A percentile compares a stretch with the other conserved stretches of the same genome.
These are phyloP conservation scores for Struthidea cinerea DNA, from an alignment of 2,113 vertebrate genomes.

Conservation along the genomic window DNA sequence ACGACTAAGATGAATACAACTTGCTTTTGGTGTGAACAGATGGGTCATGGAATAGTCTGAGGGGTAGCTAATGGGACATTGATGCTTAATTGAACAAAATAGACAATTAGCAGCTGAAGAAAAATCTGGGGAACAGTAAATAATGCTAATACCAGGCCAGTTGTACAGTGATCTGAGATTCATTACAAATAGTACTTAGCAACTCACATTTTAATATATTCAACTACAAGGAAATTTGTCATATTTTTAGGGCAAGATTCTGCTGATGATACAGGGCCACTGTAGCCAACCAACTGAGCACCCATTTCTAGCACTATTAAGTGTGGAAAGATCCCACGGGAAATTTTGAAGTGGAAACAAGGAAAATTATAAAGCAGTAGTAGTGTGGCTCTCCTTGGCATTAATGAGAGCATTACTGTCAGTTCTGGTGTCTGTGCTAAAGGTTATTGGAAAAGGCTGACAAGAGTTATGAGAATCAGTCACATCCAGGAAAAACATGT, in stretches of 20 bases:
- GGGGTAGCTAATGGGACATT: background rate
- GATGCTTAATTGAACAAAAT: background rate
- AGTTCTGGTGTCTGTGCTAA: background rate
- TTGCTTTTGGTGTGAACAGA: slow-evolving; percentile 11
- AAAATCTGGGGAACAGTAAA: slow-evolving; percentile 6
- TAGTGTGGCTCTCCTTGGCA: background rate
- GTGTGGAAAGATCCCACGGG: background rate
- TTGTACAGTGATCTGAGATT: background rate
- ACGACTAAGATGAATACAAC: background rate
- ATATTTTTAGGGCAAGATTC: background rate
- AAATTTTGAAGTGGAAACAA: slow-evolving; percentile 15
- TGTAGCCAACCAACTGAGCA: background rate
- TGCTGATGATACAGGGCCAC: background rate
- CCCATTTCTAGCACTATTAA: background rate
- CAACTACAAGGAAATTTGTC: background rate
- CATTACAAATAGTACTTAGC: background rate
- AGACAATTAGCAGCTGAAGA: slow-evolving; percentile 11
- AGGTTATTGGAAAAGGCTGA: background rate
- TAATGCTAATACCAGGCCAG: background rate
- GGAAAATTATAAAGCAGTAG: background rate
- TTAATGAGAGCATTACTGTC: background rate
- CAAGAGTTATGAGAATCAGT: background rate
- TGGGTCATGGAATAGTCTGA: background rate
- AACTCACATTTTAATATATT: background rate
- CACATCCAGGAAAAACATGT: background rate